Evolutionary conservation across 2,797 vertebrate species (phyloP).

Genomic region (Poecilia gillii): DNA sequence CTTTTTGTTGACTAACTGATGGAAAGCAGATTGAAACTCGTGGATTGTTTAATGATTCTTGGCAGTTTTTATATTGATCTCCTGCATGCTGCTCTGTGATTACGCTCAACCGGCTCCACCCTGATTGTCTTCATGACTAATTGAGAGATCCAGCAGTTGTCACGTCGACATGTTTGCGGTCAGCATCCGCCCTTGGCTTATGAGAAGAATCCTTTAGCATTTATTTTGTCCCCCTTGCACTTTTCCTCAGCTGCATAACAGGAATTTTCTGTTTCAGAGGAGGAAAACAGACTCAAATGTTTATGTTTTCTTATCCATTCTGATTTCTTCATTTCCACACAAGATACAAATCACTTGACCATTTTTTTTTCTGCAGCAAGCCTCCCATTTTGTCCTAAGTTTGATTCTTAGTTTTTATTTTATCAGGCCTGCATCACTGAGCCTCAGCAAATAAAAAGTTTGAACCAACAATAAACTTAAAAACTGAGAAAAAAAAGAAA

Average conservation of each 20-base stretch:
- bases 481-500: too few species aligned
- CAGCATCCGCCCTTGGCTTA: not conserved
- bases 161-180: conserved; percentile 25
- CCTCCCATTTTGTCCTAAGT: conserved; percentile 40
- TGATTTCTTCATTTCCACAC: conserved; percentile 45
- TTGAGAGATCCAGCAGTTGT: conserved; percentile 39
- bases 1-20: conserved; percentile 44
- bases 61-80: conserved; percentile 21
- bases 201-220: conserved; percentile 11
- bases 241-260: conserved; percentile 7
- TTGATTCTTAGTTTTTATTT: not conserved
- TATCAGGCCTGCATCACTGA: conserved; percentile 47
- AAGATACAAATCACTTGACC: conserved; percentile 36
- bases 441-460: conserved; percentile 40
- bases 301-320: conserved; percentile 40
- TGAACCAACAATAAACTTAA: too few species aligned
- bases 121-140: conserved; percentile 33
- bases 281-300: conserved; percentile 53
- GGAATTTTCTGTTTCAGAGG: conserved; percentile 20
- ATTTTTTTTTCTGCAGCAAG: conserved; percentile 25
- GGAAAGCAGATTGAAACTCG: conserved; percentile 56
- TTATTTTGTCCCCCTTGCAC: conserved; percentile 16
- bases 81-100: conserved; percentile 19
- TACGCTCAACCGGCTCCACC: conserved; percentile 14
- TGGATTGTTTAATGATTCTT: conserved; percentile 29